Base-by-base conservation (phyloP, 2,888 invertebrate genomes). In the Branchellion lobata region DNA sequence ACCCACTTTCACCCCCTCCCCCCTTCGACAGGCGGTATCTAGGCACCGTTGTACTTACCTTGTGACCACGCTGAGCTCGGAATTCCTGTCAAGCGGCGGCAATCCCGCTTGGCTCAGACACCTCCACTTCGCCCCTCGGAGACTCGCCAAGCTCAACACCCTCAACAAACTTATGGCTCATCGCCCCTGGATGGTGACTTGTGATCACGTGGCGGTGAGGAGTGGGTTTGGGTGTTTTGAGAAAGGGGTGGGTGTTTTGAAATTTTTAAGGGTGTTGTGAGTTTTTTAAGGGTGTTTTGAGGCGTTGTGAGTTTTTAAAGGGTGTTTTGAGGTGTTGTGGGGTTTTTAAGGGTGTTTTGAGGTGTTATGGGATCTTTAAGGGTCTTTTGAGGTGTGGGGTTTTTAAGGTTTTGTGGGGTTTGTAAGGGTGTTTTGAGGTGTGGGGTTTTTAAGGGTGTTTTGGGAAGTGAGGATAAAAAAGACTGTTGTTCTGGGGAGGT, bases 21-120 rank as follows among this genome's bases (percentile, higher is more conserved):
- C 21, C 5, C 61, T 3, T 3, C 61, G n/a, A 57, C 74, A 79
- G 79, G 79, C 79, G n/a, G 73, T 73, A 14, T 72, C 79, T 8
- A 53, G 74, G 14, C 79, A 79, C 79, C 51, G 40, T 27, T 79
- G 79, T 33, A 53, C 79, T 18, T 79, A 71, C 36, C 57, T 79
- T 31, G 79, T 79, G 27, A 36, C 31, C 72, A 73, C 47, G 18
- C 51, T 53, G 34, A 79, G 31, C 27, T 34, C 21, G 14, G 79
- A 72, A 27, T 79, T 61, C 36, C 21, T 79, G 18, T 34, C 72
- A n/a, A 31, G 47, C 18, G 79, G 79, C n/a, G 79, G 79, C 5
- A 27, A 29, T 36, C 47, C 40, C n/a, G 72, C 51, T 34, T 79
- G 79, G 79, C 73, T 79, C 47, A 61, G 36, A 34, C 36, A 61